Evolutionary conservation across 2,888 invertebrate species (phyloP).

Genomic region (Nipponacmea schrenckii): DNA sequence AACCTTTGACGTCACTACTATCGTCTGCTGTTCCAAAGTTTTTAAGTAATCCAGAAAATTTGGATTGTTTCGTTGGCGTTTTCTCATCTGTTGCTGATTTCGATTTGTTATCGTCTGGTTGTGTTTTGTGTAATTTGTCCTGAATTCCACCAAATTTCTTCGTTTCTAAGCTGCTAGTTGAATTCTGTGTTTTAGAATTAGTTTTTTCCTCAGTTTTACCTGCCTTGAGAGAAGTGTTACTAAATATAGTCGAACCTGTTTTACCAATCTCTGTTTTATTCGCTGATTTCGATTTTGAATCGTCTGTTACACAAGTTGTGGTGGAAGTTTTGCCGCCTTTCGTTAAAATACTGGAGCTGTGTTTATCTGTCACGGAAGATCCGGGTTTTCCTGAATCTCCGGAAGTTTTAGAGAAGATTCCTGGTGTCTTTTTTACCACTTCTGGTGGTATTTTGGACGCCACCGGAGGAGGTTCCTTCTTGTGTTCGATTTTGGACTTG

Average conservation of each 20-base stretch:
- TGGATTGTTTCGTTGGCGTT: conserved; percentile 5
- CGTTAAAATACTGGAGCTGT: not conserved
- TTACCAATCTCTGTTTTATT: too few relatives aligned
- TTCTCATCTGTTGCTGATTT: not conserved
- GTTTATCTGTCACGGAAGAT: not conserved
- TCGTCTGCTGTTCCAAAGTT: not conserved
- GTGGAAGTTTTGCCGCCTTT: not conserved
- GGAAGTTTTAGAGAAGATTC: not conserved
- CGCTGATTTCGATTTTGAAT: not conserved
- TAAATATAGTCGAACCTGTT: not conserved
- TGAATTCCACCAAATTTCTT: conserved; percentile 20
- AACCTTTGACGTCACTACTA: not conserved
- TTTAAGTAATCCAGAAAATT: conserved; percentile 2
- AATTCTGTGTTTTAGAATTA: not conserved
- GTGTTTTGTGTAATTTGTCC: not conserved
- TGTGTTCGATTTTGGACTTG: conserved; percentile 4
- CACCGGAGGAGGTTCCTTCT: conserved; percentile 9
- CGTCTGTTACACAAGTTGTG: not conserved
- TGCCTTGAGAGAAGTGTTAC: not conserved
- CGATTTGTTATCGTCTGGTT: conserved; percentile 8
- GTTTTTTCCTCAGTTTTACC: not conserved
- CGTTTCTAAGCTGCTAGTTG: not conserved
- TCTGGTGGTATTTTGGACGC: conserved; percentile 12
- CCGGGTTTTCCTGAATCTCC: not conserved
- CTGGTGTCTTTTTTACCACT: not conserved